Base-by-base conservation (phyloP, 2,888 invertebrate genomes). In the Idaea dimidiata region DNA sequence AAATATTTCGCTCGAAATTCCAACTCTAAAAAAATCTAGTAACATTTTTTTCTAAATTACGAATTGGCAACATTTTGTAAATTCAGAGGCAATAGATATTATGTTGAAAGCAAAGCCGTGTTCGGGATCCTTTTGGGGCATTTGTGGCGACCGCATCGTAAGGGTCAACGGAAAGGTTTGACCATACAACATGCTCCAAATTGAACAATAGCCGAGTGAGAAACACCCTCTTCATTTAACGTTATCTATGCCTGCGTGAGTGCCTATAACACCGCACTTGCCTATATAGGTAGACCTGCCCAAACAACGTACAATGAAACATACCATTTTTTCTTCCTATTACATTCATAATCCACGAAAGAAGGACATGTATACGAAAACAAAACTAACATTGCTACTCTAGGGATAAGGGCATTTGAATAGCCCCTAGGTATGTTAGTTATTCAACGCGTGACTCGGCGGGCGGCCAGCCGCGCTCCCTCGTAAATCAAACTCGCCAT, bases 401-500 rank as follows among this genome's bases (percentile, higher is more conserved):
- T 72, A 70, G 74, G 75, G 74, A 73, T 75, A 80, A 77, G 75
- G 77, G 79, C 77, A 83, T 86, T 84, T 83, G 87, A 87, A 87
- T 86, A 81, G 86, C 83, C 86, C 82, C 76, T 78, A 74, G 80
- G 75, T 82, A 82, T 83, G 88, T 91, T 89, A 91, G 90, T 91
- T 89, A 93, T 91, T 91, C 91, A 88, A 76, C 82, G 75, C 70
- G 69, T 61, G 71, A 17, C 54, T 61, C 24, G 74, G 71, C 66
- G 73, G 77, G 73, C 80, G 77, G 77, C 72, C 81, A 78, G 81
- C 80, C 81, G 74, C 77, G 81, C 81, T 73, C 82, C 79, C 84
- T 87, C 91, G 89, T 93, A 93, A 93, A 92, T 93, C 92, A 92
- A 90, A 91, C 90, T 87, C 88, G 85, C 89, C 88, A 88, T 89